phyloP scores from a whole-genome alignment of 1,140 invertebrate genomes.

The Drosophila ohnishii region DNA sequence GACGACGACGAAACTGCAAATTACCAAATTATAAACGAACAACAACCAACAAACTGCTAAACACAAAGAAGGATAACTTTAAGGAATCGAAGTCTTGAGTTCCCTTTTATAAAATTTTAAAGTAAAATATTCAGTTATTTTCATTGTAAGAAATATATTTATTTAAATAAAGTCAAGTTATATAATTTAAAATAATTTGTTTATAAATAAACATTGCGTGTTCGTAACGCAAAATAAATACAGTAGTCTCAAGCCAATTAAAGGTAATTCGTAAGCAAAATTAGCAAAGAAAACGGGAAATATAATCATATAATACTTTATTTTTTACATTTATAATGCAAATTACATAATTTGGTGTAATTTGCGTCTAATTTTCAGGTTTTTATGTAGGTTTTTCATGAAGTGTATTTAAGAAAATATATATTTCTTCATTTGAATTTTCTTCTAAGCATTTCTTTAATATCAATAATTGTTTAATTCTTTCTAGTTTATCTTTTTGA shows the following conservation, averaged over 20 bases:
- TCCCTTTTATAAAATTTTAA: not conserved
- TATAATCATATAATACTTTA: not conserved
- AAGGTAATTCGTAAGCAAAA: not conserved
- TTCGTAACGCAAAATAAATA: not conserved
- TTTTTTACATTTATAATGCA: not conserved
- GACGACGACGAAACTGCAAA: conserved; percentile 77
- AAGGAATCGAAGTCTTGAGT: not conserved
- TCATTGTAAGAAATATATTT: not conserved
- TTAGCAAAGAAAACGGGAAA: not conserved
- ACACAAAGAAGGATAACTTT: conserved; percentile 26
- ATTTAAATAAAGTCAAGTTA: not conserved
- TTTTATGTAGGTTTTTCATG: too few species aligned
- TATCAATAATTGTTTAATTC: too few species aligned
- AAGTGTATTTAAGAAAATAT: too few species aligned
- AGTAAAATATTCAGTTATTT: not conserved
- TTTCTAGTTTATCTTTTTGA: not conserved
- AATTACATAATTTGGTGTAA: not conserved
- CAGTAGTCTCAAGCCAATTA: not conserved
- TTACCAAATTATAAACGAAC: conserved; percentile 78
- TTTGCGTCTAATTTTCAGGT: not conserved
- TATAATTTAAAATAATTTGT: not conserved
- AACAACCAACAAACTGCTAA: conserved; percentile 37
- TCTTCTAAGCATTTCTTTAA: not conserved
- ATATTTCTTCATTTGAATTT: too few species aligned
- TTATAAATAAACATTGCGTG: not conserved